phyloP scores from a whole-genome alignment of 2,797 vertebrate genomes.

The Myotis myotis region DNA sequence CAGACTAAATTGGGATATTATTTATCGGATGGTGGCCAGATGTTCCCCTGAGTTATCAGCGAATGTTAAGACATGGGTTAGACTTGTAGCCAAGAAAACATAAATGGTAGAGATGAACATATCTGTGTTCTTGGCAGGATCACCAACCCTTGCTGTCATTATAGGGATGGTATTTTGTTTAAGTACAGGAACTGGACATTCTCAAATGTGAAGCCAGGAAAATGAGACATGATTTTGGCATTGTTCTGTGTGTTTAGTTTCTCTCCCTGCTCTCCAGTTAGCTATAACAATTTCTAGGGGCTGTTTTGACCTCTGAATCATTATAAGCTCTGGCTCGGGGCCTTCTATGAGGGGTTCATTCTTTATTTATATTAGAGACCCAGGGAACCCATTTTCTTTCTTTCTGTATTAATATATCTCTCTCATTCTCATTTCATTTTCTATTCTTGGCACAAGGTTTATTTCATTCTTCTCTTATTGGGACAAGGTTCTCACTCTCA shows the following conservation, averaged over 20 bases:
- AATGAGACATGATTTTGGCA: slow-evolving; percentile 54
- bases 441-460: background rate
- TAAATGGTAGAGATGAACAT: slow-evolving; percentile 47
- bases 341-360: background rate
- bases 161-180: slow-evolving; percentile 37
- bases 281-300: background rate
- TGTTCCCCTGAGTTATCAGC: slow-evolving; percentile 60
- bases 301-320: background rate
- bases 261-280: background rate
- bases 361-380: background rate
- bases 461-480: slow-evolving; percentile 8
- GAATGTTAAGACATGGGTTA: slow-evolving; percentile 12
- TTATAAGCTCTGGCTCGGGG: background rate
- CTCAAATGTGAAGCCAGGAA: slow-evolving; percentile 29
- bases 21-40: slow-evolving; percentile 64
- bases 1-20: slow-evolving; percentile 44
- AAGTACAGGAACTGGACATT: slow-evolving; percentile 56
- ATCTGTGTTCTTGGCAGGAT: slow-evolving; percentile 48
- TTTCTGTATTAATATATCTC: background rate
- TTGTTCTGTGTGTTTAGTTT: background rate
- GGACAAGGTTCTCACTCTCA: background rate
- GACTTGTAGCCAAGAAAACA: slow-evolving; percentile 53
- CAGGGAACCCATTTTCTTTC: background rate
- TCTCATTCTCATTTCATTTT: background rate
- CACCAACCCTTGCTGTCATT: background rate